Conservation (phyloP, 1,140 invertebrate species). For the Drosophila funebris region DNA sequence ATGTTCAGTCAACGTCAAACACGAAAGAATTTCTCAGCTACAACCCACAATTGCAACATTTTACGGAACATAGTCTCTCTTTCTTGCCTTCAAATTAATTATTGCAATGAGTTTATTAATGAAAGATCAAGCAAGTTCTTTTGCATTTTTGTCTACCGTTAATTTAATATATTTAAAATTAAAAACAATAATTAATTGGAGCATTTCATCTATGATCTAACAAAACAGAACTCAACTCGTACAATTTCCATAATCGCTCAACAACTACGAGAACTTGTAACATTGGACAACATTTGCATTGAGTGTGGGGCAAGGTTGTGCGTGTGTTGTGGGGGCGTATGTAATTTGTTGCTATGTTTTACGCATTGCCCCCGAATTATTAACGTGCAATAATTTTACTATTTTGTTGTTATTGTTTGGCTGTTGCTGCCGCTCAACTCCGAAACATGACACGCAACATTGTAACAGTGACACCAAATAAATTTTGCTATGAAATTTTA, state of each 20-base stretch:
- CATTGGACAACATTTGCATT: not conserved
- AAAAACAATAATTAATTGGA: not conserved
- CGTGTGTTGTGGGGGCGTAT: conserved; percentile 12
- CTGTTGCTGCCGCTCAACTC: conserved; percentile 14
- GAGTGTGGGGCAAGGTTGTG: conserved; percentile 4
- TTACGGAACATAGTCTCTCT: no score
- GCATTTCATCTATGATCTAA: not conserved
- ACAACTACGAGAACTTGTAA: conserved; percentile 37
- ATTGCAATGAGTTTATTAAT: not conserved
- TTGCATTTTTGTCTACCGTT: not conserved
- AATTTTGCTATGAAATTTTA: conserved; percentile 51
- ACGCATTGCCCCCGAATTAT: conserved; percentile 44
- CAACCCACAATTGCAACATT: no score
- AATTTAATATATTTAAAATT: not conserved
- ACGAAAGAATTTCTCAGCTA: conserved; percentile 14
- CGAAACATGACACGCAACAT: conserved; percentile 61
- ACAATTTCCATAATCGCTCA: conserved; percentile 58
- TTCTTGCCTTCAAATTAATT: not conserved
- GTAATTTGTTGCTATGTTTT: conserved; percentile 25
- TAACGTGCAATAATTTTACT: conserved; percentile 7
- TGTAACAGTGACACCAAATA: conserved; percentile 71
- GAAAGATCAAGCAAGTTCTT: not conserved
- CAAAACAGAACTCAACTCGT: no score
- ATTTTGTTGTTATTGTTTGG: conserved; percentile 1
- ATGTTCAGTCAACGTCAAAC: conserved; percentile 23